Evolutionary conservation across 2,113 vertebrate genomes (phyloP).

Genomic region (Chlamydotis undulata): DNA sequence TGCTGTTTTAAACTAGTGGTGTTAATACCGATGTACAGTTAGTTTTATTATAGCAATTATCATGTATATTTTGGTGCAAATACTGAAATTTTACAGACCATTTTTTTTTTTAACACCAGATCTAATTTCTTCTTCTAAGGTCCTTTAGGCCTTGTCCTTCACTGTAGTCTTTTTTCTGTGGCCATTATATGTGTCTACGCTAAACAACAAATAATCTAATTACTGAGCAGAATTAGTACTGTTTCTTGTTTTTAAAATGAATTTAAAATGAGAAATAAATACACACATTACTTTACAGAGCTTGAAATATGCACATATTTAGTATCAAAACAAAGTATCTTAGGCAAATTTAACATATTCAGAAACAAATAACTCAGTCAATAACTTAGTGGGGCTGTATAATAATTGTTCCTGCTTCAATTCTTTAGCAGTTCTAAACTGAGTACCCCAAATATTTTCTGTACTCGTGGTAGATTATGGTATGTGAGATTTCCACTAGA

Average conservation of each 20-base stretch:
- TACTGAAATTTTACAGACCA: neutral
- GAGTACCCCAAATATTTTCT: neutral
- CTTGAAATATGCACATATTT: neutral
- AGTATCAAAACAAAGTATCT: neutral
- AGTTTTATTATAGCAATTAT: neutral
- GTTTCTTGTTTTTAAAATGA: neutral
- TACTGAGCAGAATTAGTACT: neutral
- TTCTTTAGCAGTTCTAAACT: neutral
- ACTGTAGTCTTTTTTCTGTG: neutral
- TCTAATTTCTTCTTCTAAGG: neutral
- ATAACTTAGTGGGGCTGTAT: neutral
- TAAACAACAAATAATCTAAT: neutral
- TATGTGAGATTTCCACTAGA: neutral
- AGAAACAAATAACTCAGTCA: neutral
- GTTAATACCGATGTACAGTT: neutral
- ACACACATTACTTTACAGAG: neutral
- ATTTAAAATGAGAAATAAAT: neutral
- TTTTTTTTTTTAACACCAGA: neutral
- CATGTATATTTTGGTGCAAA: neutral
- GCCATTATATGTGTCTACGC: neutral
- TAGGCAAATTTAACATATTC: neutral
- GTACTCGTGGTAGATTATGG: neutral
- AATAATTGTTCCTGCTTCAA: neutral
- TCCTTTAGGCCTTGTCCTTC: neutral
- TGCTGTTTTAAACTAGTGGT: neutral